These are phyloP conservation scores for Lissocephala sabroskyi DNA, from an alignment of 2,888 invertebrate genomes.

Conservation along the genomic window DNA sequence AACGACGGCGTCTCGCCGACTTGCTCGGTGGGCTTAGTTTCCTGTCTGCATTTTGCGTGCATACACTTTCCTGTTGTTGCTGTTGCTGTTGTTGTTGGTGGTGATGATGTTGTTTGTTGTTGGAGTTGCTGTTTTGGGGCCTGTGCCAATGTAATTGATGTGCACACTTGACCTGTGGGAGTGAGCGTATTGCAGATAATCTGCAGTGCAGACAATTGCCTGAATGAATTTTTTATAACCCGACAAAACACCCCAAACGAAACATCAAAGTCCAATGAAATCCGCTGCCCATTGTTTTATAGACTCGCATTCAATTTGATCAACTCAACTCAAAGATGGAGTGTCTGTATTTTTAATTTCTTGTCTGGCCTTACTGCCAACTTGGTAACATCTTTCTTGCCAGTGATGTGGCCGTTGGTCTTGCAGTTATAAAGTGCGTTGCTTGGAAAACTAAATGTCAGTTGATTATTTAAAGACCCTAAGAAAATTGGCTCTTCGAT, in stretches of 20 bases:
- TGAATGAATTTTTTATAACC: constrained; percentile 60
- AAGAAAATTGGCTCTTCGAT: too few relatives aligned
- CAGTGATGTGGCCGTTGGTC: constrained; percentile 3
- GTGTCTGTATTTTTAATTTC: constrained; percentile 47
- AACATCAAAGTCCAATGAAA: constrained; percentile 40
- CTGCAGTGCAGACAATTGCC: constrained; percentile 68
- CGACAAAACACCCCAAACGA: constrained; percentile 29
- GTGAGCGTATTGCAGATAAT: constrained; percentile 70
- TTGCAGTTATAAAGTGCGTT: constrained; percentile 6
- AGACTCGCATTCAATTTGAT: constrained; percentile 40
- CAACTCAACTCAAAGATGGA: constrained; percentile 37
- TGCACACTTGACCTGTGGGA: constrained; percentile 70
- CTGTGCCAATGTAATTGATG: constrained; percentile 71
- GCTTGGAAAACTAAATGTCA: constrained; percentile 23
- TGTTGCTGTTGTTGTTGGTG: not conserved
- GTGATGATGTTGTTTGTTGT: too few relatives aligned
- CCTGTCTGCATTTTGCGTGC: constrained; percentile 8
- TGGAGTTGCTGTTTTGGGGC: constrained; percentile 28
- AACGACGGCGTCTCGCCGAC: constrained; percentile 24
- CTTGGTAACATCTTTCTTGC: too few relatives aligned
- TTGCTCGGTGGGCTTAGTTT: constrained; percentile 13
- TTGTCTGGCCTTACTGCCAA: too few relatives aligned
- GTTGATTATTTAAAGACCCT: too few relatives aligned
- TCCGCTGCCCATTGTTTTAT: constrained; percentile 52
- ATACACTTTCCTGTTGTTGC: too few relatives aligned